Percentiles rank a stretch among this genome's conserved stretches.
Evolutionary conservation across 2,888 invertebrate genomes (phyloP).

Genomic region (Caenorhabditis uteleia): DNA sequence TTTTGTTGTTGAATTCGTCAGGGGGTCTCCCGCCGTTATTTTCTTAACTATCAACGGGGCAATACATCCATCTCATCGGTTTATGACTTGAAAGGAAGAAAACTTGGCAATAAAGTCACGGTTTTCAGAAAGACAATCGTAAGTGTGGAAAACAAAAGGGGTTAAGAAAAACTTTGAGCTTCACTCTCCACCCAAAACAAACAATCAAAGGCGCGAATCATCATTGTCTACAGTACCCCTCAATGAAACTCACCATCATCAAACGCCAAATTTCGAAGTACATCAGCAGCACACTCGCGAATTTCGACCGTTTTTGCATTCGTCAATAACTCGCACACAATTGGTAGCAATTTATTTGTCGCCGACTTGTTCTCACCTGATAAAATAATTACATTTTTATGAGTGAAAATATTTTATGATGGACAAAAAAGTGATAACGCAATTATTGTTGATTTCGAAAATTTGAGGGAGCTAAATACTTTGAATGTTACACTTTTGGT

Average conservation of each 20-base stretch:
- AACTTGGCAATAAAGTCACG: no score
- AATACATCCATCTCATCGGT: slow-evolving; percentile 6
- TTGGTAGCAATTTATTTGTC: slow-evolving; percentile 12
- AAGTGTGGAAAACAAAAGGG: no score
- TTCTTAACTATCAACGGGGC: slow-evolving; percentile 9
- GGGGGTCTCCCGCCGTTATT: slow-evolving; percentile 7
- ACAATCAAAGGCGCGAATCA: neutral
- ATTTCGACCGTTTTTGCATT: slow-evolving; percentile 23
- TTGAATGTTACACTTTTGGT: slow-evolving; percentile 4
- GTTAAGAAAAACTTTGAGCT: no score
- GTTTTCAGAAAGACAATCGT: no score
- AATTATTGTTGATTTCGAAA: no score
- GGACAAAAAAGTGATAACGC: neutral
- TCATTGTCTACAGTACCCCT: neutral
- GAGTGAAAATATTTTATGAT: neutral
- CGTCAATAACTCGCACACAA: slow-evolving; percentile 25
- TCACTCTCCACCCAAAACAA: neutral
- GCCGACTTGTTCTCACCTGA: slow-evolving; percentile 22
- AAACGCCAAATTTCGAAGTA: slow-evolving; percentile 51
- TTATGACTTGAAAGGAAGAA: slow-evolving; percentile 10
- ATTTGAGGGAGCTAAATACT: neutral
- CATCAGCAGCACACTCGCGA: slow-evolving; percentile 49
- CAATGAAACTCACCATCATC: slow-evolving; percentile 50
- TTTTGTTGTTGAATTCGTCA: slow-evolving; percentile 16
- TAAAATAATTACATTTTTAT: slow-evolving; percentile 3